These are phyloP conservation scores for Chydorus sphaericus DNA, from an alignment of 2,888 invertebrate genomes.

Conservation along the genomic window DNA sequence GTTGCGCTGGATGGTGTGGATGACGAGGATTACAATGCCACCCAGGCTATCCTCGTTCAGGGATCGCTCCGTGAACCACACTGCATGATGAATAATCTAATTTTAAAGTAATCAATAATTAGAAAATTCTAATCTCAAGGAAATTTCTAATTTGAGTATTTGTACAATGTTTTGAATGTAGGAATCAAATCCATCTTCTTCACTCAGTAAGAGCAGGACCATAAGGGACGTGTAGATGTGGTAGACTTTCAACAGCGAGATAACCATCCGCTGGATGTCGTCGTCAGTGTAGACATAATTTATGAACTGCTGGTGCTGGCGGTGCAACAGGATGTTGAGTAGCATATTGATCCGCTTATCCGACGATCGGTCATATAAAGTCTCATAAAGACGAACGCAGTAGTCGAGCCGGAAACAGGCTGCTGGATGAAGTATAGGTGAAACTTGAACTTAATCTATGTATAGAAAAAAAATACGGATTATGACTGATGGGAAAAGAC, in stretches of 20 bases:
- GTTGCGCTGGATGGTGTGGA: slow-evolving; percentile 92
- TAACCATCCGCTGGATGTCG: slow-evolving; percentile 29
- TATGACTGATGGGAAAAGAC: too few relatives aligned
- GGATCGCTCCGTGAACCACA: slow-evolving; percentile 86
- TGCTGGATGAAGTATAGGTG: slow-evolving; percentile 37
- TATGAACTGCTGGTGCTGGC: slow-evolving; percentile 35
- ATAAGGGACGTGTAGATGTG: slow-evolving; percentile 99
- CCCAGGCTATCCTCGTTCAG: slow-evolving; percentile 87
- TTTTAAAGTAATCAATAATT: slow-evolving; percentile 21
- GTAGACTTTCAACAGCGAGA: slow-evolving; percentile 72
- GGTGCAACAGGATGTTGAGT: slow-evolving; percentile 81
- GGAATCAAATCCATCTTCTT: slow-evolving; percentile 89
- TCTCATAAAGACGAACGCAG: slow-evolving; percentile 53
- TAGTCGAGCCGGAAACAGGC: slow-evolving; percentile 55
- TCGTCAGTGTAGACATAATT: slow-evolving; percentile 29
- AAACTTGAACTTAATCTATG: slow-evolving; percentile 29
- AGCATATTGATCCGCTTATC: slow-evolving; percentile 82
- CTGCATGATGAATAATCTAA: slow-evolving; percentile 75
- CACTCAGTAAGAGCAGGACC: slow-evolving; percentile 84
- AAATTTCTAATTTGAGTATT: not conserved
- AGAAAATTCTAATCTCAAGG: not conserved
- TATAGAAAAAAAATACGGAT: slow-evolving; percentile 1
- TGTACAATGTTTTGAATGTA: slow-evolving; percentile 86
- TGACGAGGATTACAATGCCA: slow-evolving; percentile 83
- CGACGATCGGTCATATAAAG: slow-evolving; percentile 65